Base-by-base conservation (phyloP, 2,113 vertebrate species). In the Misgurnus mizolepis region DNA sequence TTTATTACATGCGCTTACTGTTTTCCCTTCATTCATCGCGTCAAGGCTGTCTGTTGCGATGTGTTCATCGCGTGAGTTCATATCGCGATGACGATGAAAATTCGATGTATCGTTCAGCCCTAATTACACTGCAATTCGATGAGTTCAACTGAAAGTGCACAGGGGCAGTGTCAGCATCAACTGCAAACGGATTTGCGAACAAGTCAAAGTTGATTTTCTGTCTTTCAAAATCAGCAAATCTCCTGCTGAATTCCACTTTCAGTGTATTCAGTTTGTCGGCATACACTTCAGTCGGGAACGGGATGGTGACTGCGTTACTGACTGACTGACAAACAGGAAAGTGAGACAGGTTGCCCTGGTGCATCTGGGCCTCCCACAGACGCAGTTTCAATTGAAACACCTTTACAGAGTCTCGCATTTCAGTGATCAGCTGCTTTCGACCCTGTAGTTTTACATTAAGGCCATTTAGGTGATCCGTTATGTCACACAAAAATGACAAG, bases 401-500 rank as follows among this genome's bases (percentile, higher is more conserved):
- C 9, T 50, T 15, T 27, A 53, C 34, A 3, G 5, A 40, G 9
- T 58, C 53, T 56, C 4, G 9, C 27, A 72, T 41, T 41, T 56
- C 6, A 39, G 53, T 58, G 15, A 72, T 56, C 12, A 58, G 14
- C 9, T 72, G 14, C 9, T 73, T 43, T 9, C 49, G 7, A 10
- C 50, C 50, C 27, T 56, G 27, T 1, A 56, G 15, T 40, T 17
- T 71, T 56, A 27, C 9, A 55, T n/a, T 56, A 15, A 72, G 53
- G 34, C 9, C 4, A 2, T 53, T 56, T 12, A 71, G 34, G 50
- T 71, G 34, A 7, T 53, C 68, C 2, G 47, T 53, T 50, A 70
- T 70, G 49, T 71, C 68, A 70, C 67, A 69, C 22, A 22, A 49
- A 34, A 70, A 70, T 67, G n/a, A 39, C 40, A 71, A 39, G 43